Evolutionary conservation across 2,113 vertebrate genomes (phyloP), one percentile per base, ranked within the genome.

Genomic region (Ailuropoda melanoleuca): DNA sequence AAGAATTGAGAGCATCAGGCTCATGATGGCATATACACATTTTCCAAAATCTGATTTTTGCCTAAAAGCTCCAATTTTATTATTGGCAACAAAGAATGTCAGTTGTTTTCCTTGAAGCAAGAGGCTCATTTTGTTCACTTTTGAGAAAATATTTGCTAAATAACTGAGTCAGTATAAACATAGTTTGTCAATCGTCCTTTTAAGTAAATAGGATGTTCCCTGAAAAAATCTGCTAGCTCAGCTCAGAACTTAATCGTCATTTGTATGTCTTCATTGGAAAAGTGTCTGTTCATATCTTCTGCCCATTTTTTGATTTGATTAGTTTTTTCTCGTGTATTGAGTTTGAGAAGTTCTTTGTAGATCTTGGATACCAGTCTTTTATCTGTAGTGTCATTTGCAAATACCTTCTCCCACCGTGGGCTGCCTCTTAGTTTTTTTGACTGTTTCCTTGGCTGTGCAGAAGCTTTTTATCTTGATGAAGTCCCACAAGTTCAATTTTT

Each of bases 1-100:
- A 86, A 91, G 19, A 88, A 58, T 24, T 80, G 34, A 87, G 55
- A 53, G 1, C n/a, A n/a, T 77, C 24, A 93, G 58, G 21, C 29
- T 88, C 29, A 62, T 56, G 26, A 77, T 43, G n/a, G 18, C 19
- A 60, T 19, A 53, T 68, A 39, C 13, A 81, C 43, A 4, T 56
- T 93, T 97, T 77, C 56, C 31, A 60, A 86, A 95, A 92, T 86
- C 60, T 90, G 77, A 90, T 72, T 87, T 94, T 97, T 97, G 58
- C 37, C 55, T 78, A 77, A 85, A 91, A 89, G 1, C 24, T 95
- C 39, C 78, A 82, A 62, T 93, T 95, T 93, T 88, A 80, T 90
- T 91, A 84, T 70, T 95, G 91, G 39, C 64, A 93, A 91, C 39
- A 90, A 80, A 88, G 14, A 29, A 64, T 93, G 31, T 83, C 66